Base-by-base conservation (phyloP, 2,888 invertebrate species). In the Acrobasis consociella region DNA sequence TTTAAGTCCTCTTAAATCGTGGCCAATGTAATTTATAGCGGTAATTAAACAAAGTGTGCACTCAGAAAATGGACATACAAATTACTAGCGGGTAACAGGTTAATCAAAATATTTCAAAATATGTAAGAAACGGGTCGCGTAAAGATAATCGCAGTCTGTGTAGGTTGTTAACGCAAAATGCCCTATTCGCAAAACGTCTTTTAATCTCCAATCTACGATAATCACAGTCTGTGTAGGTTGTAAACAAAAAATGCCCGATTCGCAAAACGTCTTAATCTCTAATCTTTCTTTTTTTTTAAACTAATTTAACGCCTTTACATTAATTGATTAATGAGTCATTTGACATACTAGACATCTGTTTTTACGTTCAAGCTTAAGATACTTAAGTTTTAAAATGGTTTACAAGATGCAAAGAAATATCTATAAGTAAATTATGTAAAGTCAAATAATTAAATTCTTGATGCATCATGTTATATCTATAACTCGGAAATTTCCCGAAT, bases 41-140 rank as follows among this genome's bases (percentile, higher is more conserved):
- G 58, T 59, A 59, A 59, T 59, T 49, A 49, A 31, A 49, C 16
- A 42, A 56, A 42, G 42, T 46, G 17, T 38, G 22, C 10, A 15
- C 56, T 17, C 17, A 56, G 56, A 42, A 56, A 56, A 56, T 56
- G 56, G 46, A 56, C 56, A 13, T 9, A 42, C 56, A 56, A 56
- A 56, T 56, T 56, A 39, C 42, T 17, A 50, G 13, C 50, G 37
- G 38, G 11, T 38, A 60, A 60, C 50, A 60, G 50, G 50, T 60
- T 50, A 60, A 50, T 60, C 59, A 60, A 60, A 60, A 60, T 60
- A 60, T 60, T 60, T 60, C 59, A 60, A 60, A 49, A 60, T 50
- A 50, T 13, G 17, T 50, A 50, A 8, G 31, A 59, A 49, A 16
- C 59, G 49, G 59, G 59, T 50, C 59, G 37, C 31, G 56, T 39